Evolutionary conservation across 2,113 vertebrate species (phyloP).

Genomic region (Sapayoa aenigma): DNA sequence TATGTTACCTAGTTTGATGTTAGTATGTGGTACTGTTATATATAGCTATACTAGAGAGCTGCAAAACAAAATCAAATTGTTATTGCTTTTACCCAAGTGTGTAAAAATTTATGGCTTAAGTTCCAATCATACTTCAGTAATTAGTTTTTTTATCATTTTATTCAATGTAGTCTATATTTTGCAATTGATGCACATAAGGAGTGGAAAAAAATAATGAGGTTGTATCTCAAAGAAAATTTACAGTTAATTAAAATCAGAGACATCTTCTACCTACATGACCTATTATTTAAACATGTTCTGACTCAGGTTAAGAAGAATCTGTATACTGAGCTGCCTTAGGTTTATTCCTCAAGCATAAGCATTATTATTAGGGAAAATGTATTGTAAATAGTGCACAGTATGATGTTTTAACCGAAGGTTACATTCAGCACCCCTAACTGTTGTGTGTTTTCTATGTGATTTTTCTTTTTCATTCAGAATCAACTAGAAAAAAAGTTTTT

Average conservation of each 20-base stretch:
- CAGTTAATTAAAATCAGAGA: neutral
- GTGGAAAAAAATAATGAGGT: neutral
- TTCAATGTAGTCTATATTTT: neutral
- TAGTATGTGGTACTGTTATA: neutral
- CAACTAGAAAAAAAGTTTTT: neutral
- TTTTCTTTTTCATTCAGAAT: neutral
- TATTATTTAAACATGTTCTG: neutral
- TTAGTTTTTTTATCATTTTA: neutral
- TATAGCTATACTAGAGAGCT: neutral
- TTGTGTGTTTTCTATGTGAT: neutral
- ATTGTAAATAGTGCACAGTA: neutral
- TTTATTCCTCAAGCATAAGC: neutral
- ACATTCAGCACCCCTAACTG: neutral
- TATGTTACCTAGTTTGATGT: neutral
- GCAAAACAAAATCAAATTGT: neutral
- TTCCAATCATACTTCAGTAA: neutral
- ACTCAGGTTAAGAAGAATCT: neutral
- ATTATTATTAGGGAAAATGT: neutral
- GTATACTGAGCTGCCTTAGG: neutral
- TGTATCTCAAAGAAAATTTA: neutral
- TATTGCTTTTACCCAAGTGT: neutral
- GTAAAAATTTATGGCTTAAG: neutral
- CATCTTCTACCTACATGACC: neutral
- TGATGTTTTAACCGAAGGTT: neutral
- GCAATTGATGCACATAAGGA: neutral